Percentiles rank a stretch among this genome's conserved stretches.
These are phyloP conservation scores for Staurois parvus DNA, from an alignment of 2,797 vertebrate species.

Conservation along the genomic window DNA sequence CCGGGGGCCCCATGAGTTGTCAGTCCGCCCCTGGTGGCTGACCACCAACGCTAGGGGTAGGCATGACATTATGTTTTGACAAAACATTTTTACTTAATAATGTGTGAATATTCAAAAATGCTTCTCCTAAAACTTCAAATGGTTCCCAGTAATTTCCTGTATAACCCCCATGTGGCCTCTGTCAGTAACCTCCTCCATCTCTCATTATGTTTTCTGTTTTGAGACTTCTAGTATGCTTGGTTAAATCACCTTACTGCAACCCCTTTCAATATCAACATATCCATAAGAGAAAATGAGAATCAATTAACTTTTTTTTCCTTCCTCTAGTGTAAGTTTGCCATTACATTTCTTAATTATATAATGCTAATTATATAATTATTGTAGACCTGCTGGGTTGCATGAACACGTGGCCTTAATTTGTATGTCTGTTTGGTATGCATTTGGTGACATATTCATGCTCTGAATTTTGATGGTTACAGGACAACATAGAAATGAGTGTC, in stretches of 20 bases:
- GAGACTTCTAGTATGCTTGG: conserved; percentile 26
- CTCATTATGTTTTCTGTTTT: not conserved
- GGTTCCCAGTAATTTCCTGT: not conserved
- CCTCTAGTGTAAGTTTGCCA: conserved; percentile 56
- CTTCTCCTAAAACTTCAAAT: too few species aligned
- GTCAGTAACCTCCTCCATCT: conserved; percentile 1
- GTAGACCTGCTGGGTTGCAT: conserved; percentile 45
- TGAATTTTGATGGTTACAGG: conserved; percentile 6
- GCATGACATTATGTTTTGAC: too few species aligned
- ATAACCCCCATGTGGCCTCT: not conserved
- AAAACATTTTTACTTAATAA: too few species aligned
- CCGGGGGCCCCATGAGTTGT: too few species aligned
- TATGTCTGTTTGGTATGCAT: conserved; percentile 21
- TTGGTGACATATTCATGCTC: conserved; percentile 3
- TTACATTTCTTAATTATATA: conserved; percentile 59
- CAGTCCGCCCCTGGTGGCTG: too few species aligned
- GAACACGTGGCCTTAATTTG: conserved; percentile 32
- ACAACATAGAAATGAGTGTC: not conserved
- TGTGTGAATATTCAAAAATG: too few species aligned
- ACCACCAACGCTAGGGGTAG: too few species aligned
- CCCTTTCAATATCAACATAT: conserved; percentile 57
- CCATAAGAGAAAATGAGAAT: conserved; percentile 58
- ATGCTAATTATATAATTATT: conserved; percentile 62
- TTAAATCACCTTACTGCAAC: conserved; percentile 54
- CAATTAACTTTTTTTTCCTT: conserved; percentile 52